phyloP scores from a whole-genome alignment of 1,140 invertebrate genomes.

The Antheraea pernyi region DNA sequence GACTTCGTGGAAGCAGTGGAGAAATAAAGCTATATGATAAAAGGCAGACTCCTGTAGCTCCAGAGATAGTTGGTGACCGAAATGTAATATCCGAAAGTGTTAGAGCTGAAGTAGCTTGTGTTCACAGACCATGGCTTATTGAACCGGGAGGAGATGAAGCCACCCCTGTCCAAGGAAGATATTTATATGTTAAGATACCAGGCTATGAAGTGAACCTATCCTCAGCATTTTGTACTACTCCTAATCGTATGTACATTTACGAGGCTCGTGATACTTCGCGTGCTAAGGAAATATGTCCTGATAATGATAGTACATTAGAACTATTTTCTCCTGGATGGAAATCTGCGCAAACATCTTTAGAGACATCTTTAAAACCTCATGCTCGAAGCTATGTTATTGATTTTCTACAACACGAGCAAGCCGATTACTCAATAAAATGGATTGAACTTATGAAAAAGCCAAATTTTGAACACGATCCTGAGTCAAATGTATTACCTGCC shows the following conservation, averaged over 20 bases:
- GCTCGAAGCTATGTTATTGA: conserved; percentile 85
- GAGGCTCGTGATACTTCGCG: conserved; percentile 81
- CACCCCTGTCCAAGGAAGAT: conserved; percentile 82
- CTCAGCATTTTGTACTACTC: conserved; percentile 82
- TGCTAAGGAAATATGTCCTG: conserved; percentile 84
- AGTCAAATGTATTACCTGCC: conserved; percentile 80
- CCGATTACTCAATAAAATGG: conserved; percentile 87
- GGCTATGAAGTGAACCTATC: conserved; percentile 81
- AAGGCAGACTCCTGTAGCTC: conserved; percentile 59
- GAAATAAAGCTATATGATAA: conserved; percentile 79
- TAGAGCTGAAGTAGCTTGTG: conserved; percentile 79
- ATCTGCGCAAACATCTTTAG: conserved; percentile 69
- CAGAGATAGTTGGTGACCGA: conserved; percentile 71
- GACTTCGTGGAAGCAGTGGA: conserved; percentile 85
- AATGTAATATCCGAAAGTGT: conserved; percentile 77
- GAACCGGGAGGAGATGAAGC: conserved; percentile 82
- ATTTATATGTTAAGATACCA: conserved; percentile 84
- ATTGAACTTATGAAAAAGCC: conserved; percentile 88
- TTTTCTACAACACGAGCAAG: conserved; percentile 85
- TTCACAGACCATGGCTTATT: conserved; percentile 89
- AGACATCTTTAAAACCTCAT: conserved; percentile 79
- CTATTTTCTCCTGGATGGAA: conserved; percentile 89
- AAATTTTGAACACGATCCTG: conserved; percentile 74
- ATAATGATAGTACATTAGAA: conserved; percentile 80
- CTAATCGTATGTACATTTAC: conserved; percentile 88